Evolutionary conservation across 2,113 vertebrate species (phyloP).

Genomic region (Pundamilia nyererei): DNA sequence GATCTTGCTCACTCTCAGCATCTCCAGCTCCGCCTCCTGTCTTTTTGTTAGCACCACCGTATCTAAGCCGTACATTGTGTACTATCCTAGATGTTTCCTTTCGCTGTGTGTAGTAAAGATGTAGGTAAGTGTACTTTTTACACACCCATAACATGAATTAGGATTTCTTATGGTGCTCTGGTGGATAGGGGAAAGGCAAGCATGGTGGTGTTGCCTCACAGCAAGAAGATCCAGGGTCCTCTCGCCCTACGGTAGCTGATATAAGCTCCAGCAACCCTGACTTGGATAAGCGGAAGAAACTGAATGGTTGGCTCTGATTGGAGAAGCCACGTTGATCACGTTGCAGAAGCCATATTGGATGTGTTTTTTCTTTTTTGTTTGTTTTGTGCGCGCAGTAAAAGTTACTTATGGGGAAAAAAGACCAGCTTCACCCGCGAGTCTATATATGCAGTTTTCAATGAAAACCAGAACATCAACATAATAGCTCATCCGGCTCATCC

Average conservation of each 20-base stretch:
- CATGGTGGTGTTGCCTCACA: background rate
- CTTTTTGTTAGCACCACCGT: background rate
- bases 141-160: background rate
- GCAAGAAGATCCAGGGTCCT: background rate
- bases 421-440: background rate
- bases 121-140: background rate
- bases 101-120: background rate
- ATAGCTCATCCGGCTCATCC: background rate
- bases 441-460: background rate
- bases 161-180: background rate
- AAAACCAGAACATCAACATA: background rate
- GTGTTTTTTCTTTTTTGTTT: background rate
- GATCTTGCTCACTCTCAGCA: background rate
- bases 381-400: background rate
- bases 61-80: background rate
- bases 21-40: background rate
- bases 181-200: background rate
- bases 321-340: background rate
- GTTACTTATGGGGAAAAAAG: background rate
- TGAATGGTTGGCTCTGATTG: background rate
- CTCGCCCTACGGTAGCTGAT: background rate
- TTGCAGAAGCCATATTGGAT: background rate
- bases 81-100: background rate
- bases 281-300: background rate
- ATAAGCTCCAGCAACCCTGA: background rate